These are phyloP conservation scores for Drosophila lacertosa DNA, from an alignment of 1,140 invertebrate genomes.

Conservation along the genomic window DNA sequence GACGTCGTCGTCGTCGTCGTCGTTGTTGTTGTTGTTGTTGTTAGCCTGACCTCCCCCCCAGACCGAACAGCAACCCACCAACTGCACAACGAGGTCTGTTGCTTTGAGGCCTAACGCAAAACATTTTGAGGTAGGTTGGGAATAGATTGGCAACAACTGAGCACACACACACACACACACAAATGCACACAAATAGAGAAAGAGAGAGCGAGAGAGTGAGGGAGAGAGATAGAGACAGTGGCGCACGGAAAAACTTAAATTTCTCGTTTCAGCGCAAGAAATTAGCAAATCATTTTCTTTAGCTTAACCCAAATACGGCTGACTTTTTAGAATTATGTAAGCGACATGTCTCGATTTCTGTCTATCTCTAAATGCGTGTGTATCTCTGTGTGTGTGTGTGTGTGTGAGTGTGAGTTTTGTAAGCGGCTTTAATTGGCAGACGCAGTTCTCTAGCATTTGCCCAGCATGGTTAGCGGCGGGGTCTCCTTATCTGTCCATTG, in stretches of 20 bases:
- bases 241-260: constrained; percentile 79
- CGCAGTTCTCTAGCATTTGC: constrained; percentile 36
- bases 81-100: constrained; percentile 72
- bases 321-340: constrained; percentile 73
- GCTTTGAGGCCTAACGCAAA: constrained; percentile 82
- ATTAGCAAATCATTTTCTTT: constrained; percentile 80
- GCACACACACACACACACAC: constrained; percentile 64
- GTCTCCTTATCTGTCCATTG: constrained; percentile 52
- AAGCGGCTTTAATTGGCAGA: constrained; percentile 34
- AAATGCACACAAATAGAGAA: constrained; percentile 19
- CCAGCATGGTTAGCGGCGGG: constrained; percentile 3
- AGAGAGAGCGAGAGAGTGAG: constrained; percentile 10
- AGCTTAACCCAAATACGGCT: constrained; percentile 78
- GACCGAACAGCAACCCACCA: background rate
- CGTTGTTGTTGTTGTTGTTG: background rate
- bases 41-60: background rate
- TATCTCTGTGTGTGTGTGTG: constrained; percentile 38
- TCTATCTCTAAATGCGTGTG: constrained; percentile 30
- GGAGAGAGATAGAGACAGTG: constrained; percentile 1
- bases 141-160: constrained; percentile 81
- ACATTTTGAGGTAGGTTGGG: constrained; percentile 84
- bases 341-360: constrained; percentile 40
- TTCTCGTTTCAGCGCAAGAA: constrained; percentile 79
- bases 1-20: constrained; percentile 30
- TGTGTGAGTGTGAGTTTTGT: constrained; percentile 34